Conservation (phyloP, 2,888 invertebrate species). For the Callinectes sapidus region DNA sequence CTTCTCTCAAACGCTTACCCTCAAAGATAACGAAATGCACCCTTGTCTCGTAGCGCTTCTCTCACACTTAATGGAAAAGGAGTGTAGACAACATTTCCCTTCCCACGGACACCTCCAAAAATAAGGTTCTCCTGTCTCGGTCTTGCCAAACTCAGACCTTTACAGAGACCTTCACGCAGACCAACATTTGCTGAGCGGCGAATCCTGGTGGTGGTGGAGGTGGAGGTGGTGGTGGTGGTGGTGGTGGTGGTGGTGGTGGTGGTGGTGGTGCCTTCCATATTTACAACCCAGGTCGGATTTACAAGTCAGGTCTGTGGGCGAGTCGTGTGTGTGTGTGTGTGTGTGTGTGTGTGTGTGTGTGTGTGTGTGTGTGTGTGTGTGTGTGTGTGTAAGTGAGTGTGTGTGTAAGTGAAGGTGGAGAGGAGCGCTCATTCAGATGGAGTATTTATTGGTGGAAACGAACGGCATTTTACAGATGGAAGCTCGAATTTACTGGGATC, state of each 20-base stretch:
- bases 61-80: background rate
- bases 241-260: background rate
- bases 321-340: constrained; percentile 9
- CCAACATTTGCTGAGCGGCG: background rate
- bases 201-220: constrained; percentile 9
- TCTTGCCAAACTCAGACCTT: constrained; percentile 14
- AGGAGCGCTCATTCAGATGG: background rate
- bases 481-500: background rate
- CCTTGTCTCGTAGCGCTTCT: background rate
- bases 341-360: constrained; percentile 16
- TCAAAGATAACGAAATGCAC: background rate
- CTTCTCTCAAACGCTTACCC: too few species aligned
- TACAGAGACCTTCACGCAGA: background rate
- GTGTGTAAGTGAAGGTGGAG: background rate
- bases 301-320: constrained; percentile 32
- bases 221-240: constrained; percentile 7
- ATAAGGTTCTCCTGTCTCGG: background rate
- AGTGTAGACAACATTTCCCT: background rate
- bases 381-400: constrained; percentile 10
- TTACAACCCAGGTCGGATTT: constrained; percentile 22
- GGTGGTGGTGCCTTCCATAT: constrained; percentile 26
- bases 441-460: constrained; percentile 2
- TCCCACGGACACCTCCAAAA: background rate
- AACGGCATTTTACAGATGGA: constrained; percentile 11
- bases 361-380: constrained; percentile 19